Conservation (phyloP, 2,797 vertebrate genomes). For the Urocyon cinereoargenteus region DNA sequence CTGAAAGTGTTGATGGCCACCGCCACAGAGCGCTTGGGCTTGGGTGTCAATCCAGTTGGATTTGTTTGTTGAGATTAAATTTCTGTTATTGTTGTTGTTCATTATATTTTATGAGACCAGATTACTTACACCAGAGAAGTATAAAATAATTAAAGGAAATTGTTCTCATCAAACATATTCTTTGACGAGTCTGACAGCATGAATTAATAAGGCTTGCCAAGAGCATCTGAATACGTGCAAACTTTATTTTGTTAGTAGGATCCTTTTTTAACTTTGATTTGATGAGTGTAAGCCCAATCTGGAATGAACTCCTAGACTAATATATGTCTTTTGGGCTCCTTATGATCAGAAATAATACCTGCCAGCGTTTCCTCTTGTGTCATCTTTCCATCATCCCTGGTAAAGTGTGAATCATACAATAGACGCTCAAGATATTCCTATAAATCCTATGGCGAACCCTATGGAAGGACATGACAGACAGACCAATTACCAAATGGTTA, state of each 20-base stretch:
- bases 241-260: slow-evolving; percentile 59
- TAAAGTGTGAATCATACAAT: neutral
- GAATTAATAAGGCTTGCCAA: slow-evolving; percentile 70
- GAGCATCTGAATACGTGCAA: slow-evolving; percentile 33
- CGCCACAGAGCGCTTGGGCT: neutral
- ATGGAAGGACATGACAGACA: neutral
- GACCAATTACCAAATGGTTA: neutral
- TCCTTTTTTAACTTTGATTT: slow-evolving; percentile 62
- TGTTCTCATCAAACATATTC: neutral
- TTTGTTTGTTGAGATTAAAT: slow-evolving; percentile 67
- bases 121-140: slow-evolving; percentile 71
- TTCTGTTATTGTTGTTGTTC: slow-evolving; percentile 63
- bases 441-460: neutral
- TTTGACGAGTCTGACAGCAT: slow-evolving; percentile 68
- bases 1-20: neutral
- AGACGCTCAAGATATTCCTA: neutral
- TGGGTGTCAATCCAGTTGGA: slow-evolving; percentile 39
- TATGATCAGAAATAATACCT: slow-evolving; percentile 12
- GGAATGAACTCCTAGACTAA: slow-evolving; percentile 43
- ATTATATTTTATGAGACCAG: slow-evolving; percentile 50
- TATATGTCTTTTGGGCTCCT: neutral
- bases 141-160: slow-evolving; percentile 76
- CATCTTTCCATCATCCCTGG: neutral
- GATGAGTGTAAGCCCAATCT: neutral
- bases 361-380: neutral